These are phyloP conservation scores for Gobiocypris rarus DNA, from an alignment of 2,113 vertebrate species.

Conservation along the genomic window DNA sequence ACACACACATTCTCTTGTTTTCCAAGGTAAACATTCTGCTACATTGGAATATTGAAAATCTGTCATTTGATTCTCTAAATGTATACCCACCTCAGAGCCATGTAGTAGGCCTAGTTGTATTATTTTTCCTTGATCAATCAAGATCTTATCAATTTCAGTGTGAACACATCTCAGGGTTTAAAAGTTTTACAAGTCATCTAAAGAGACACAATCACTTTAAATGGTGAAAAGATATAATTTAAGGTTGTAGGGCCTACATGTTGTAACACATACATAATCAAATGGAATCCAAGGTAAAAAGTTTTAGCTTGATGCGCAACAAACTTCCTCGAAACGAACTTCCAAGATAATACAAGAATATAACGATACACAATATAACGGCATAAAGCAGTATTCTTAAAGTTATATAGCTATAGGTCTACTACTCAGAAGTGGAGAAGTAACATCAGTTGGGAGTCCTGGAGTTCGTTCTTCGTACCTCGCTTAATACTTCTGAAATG, in stretches of 20 bases:
- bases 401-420: background rate
- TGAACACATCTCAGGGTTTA: too few species aligned
- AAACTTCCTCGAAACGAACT: background rate
- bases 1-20: conserved; percentile 24
- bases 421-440: background rate
- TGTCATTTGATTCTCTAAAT: background rate
- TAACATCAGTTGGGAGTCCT: background rate
- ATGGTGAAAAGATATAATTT: background rate
- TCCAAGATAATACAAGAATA: too few species aligned
- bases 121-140: background rate
- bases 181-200: too few species aligned
- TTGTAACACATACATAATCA: background rate
- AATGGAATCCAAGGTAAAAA: background rate
- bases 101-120: background rate
- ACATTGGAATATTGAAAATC: conserved; percentile 17
- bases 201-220: too few species aligned
- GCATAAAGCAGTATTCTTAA: background rate
- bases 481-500: too few species aligned
- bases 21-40: conserved; percentile 24
- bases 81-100: background rate
- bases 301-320: background rate
- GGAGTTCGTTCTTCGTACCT: too few species aligned
- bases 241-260: background rate
- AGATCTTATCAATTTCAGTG: background rate
- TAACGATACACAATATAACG: background rate